A percentile compares a stretch with the other conserved stretches of the same genome.
These are phyloP conservation scores for Drosophila bocqueti DNA, from an alignment of 1,140 invertebrate species.

Conservation along the genomic window DNA sequence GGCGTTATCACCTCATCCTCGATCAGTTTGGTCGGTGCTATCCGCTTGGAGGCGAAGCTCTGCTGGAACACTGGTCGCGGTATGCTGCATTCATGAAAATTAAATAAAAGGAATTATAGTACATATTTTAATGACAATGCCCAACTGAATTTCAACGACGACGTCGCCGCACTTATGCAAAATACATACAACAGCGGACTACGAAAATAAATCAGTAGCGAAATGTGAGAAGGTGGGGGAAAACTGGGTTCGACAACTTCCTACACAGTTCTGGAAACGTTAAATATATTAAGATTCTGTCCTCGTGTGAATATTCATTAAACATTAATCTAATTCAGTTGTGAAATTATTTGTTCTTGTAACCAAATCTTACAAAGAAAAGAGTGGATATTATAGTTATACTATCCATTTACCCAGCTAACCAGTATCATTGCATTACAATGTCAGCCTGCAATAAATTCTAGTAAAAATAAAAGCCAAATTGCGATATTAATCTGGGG, in stretches of 20 bases:
- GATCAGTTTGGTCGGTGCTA: slow-evolving; percentile 75
- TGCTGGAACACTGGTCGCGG: slow-evolving; percentile 86
- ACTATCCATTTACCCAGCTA: background rate
- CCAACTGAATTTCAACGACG: slow-evolving; percentile 8
- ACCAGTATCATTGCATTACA: background rate
- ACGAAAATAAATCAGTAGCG: slow-evolving; percentile 59
- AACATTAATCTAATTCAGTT: background rate
- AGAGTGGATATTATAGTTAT: background rate
- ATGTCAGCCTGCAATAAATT: slow-evolving; percentile 1
- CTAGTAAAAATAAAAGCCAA: background rate
- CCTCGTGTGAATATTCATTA: slow-evolving; percentile 2
- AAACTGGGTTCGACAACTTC: slow-evolving; percentile 27
- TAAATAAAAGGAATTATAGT: slow-evolving; percentile 34
- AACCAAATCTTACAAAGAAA: background rate
- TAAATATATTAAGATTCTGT: slow-evolving; percentile 6
- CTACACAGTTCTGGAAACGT: slow-evolving; percentile 6
- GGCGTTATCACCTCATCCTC: slow-evolving; percentile 83
- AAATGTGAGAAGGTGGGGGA: slow-evolving; percentile 8
- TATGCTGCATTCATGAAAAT: slow-evolving; percentile 68
- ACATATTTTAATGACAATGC: slow-evolving; percentile 38
- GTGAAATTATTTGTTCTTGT: slow-evolving; percentile 5
- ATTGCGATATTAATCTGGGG: slow-evolving; percentile 1
- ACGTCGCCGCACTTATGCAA: slow-evolving; percentile 47
- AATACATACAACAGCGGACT: slow-evolving; percentile 24
- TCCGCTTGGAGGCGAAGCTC: slow-evolving; percentile 75